Conservation (phyloP, 1,140 invertebrate genomes). For the Pararge aegeria region DNA sequence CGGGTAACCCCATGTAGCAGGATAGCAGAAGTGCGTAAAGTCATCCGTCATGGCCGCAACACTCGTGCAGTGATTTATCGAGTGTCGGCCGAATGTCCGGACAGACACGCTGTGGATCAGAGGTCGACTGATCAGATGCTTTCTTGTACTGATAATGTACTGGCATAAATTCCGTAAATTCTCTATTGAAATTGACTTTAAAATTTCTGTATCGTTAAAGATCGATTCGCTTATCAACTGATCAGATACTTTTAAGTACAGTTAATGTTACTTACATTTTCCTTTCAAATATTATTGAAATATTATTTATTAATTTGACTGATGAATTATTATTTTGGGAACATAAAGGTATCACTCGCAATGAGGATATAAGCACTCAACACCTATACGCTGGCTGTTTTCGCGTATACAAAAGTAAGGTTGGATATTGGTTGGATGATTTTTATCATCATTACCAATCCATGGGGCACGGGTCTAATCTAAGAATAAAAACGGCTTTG, state of each 20-base stretch:
- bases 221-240: not conserved
- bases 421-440: no score
- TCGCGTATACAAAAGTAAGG: no score
- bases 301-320: no score
- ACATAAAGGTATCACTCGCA: no score
- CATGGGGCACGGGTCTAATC: no score
- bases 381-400: no score
- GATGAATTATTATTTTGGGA: no score
- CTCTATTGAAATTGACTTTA: not conserved
- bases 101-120: constrained; percentile 36
- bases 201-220: not conserved
- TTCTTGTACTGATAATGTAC: constrained; percentile 30
- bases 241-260: not conserved
- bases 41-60: constrained; percentile 30
- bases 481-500: no score
- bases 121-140: constrained; percentile 35
- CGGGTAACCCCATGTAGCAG: not conserved
- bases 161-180: constrained; percentile 12
- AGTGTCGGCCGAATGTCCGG: constrained; percentile 34
- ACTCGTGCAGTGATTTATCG: constrained; percentile 45
- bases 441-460: no score
- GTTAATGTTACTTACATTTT: no score
- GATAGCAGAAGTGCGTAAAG: not conserved
- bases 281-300: no score
- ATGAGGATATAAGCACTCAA: no score